Conservation (phyloP, 2,888 invertebrate genomes). For the Clanis bilineata region DNA sequence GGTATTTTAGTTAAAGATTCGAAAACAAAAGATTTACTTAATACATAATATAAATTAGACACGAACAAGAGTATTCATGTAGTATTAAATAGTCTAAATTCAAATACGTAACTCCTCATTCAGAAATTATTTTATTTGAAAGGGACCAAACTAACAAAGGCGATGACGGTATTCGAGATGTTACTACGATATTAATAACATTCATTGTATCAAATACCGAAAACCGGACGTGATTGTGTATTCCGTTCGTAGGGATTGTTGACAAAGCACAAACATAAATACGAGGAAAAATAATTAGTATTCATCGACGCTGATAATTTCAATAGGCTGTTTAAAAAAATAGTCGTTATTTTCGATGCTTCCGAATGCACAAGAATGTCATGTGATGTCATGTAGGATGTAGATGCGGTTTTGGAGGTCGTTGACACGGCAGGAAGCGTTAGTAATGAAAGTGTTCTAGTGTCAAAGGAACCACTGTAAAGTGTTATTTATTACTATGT, state of each 20-base stretch:
- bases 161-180: constrained; percentile 22
- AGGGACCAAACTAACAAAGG: not conserved
- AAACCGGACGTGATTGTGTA: constrained; percentile 52
- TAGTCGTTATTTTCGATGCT: constrained; percentile 5
- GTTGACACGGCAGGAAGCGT: not conserved
- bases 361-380: constrained; percentile 9
- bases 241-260: constrained; percentile 49
- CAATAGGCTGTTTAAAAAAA: not conserved
- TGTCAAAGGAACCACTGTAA: not conserved
- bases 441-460: constrained; percentile 7
- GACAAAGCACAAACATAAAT: constrained; percentile 45
- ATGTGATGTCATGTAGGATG: constrained; percentile 8
- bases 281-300: constrained; percentile 28
- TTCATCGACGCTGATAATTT: constrained; percentile 11
- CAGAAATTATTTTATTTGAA: not conserved
- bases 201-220: constrained; percentile 33
- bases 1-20: no score
- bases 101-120: not conserved
- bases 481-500: not conserved
- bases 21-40: no score
- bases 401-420: constrained; percentile 10
- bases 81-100: not conserved
- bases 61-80: no score
- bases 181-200: constrained; percentile 31
- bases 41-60: not conserved